phyloP scores from a whole-genome alignment of 1,140 invertebrate species.

The Zaprionus africanus region DNA sequence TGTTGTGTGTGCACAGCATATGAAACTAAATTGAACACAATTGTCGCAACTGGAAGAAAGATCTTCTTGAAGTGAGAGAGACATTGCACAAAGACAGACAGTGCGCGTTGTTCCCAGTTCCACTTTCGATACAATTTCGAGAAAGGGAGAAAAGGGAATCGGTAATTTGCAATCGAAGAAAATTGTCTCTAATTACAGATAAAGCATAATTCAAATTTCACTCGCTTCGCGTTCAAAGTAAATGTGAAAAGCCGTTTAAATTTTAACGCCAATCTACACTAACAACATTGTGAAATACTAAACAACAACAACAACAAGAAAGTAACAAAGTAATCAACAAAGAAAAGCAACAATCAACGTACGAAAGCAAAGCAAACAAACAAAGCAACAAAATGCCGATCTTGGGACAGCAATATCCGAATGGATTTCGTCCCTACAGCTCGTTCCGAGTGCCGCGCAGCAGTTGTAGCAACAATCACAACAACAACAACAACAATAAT shows the following conservation, averaged over 20 bases:
- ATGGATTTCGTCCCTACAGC: constrained; percentile 79
- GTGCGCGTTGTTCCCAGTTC: neutral
- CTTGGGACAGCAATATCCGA: constrained; percentile 78
- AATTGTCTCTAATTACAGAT: constrained; percentile 35
- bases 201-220: constrained; percentile 56
- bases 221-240: constrained; percentile 69
- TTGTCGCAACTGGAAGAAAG: constrained; percentile 33
- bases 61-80: neutral
- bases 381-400: constrained; percentile 77
- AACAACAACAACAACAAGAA: constrained; percentile 31
- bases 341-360: constrained; percentile 19
- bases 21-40: constrained; percentile 49
- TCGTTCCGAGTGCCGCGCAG: constrained; percentile 78
- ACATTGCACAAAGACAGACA: neutral
- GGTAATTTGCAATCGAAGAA: neutral
- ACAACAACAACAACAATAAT: constrained; percentile 22
- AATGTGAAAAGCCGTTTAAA: constrained; percentile 67
- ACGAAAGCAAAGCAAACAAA: constrained; percentile 27
- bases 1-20: constrained; percentile 68
- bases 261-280: constrained; percentile 59
- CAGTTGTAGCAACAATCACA: constrained; percentile 56
- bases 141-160: neutral
- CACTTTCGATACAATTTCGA: neutral
- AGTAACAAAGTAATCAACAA: constrained; percentile 32
- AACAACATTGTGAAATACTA: constrained; percentile 42